phyloP scores from a whole-genome alignment of 2,888 invertebrate genomes.

The Brachyopa scutellaris region DNA sequence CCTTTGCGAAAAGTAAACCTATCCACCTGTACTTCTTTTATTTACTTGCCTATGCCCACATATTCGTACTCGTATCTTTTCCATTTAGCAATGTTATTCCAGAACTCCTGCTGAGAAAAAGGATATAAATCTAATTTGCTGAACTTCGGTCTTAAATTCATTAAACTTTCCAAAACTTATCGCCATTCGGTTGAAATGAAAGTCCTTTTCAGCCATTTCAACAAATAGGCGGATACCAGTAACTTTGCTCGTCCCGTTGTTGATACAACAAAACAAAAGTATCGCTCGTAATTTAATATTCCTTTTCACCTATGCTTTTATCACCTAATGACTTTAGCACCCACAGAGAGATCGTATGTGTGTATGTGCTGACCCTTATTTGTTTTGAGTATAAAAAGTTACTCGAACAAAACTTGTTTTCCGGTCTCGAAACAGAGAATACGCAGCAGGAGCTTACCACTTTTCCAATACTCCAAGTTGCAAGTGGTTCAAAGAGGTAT shows the following conservation, averaged over 20 bases:
- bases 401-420: conserved; percentile 48
- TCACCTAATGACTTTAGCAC: conserved; percentile 71
- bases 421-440: conserved; percentile 37
- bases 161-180: conserved; percentile 60
- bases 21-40: conserved; percentile 27
- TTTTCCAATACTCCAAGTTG: conserved; percentile 27
- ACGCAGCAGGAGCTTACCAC: conserved; percentile 52
- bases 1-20: too few species aligned
- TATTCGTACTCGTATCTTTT: not conserved
- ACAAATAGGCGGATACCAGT: conserved; percentile 49
- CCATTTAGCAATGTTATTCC: not conserved
- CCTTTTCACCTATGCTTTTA: conserved; percentile 72
- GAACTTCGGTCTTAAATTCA: conserved; percentile 69
- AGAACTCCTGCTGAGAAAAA: conserved; percentile 21
- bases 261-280: conserved; percentile 43
- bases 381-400: conserved; percentile 63
- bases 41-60: not conserved
- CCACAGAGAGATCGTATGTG: conserved; percentile 50
- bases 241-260: conserved; percentile 40
- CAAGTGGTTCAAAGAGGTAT: conserved; percentile 54
- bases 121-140: conserved; percentile 66
- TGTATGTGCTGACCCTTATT: conserved; percentile 54
- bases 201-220: conserved; percentile 52
- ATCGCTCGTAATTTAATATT: conserved; percentile 69
- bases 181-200: conserved; percentile 32